Evolutionary conservation across 2,888 invertebrate genomes (phyloP).

Genomic region (Aricia artaxerxes): DNA sequence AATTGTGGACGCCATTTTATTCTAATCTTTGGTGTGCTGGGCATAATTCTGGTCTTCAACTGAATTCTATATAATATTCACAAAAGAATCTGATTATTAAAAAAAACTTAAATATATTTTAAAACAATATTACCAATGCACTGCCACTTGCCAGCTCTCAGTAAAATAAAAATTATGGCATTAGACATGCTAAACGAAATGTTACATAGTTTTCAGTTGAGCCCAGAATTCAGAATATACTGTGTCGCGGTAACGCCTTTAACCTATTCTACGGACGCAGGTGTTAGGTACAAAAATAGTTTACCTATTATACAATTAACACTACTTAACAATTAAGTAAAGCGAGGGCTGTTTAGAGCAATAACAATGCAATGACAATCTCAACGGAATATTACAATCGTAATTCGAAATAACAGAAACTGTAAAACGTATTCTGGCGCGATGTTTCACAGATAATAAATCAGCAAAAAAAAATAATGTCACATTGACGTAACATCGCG

Average conservation of each 20-base stretch:
- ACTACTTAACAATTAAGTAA: constrained; percentile 80
- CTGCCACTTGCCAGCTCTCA: not conserved
- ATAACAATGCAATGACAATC: constrained; percentile 41
- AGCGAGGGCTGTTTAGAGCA: constrained; percentile 58
- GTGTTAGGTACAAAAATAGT: constrained; percentile 78
- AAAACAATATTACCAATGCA: not conserved
- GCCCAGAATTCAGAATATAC: constrained; percentile 54
- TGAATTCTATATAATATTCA: constrained; percentile 46
- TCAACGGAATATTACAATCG: constrained; percentile 34
- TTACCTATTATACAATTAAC: constrained; percentile 78
- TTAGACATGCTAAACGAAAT: not conserved
- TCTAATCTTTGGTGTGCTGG: constrained; percentile 79
- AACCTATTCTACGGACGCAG: constrained; percentile 72
- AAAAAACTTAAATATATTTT: too few relatives aligned
- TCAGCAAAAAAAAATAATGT: not conserved
- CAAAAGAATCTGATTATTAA: too few relatives aligned
- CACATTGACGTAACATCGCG: constrained; percentile 15
- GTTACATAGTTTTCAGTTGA: constrained; percentile 51
- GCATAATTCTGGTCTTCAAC: constrained; percentile 60
- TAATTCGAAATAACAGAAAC: constrained; percentile 25
- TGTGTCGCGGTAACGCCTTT: constrained; percentile 72
- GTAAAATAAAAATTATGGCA: not conserved
- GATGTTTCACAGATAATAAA: constrained; percentile 1
- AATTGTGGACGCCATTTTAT: constrained; percentile 61
- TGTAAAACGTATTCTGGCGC: not conserved